Percentiles rank a stretch among this genome's conserved stretches.
phyloP scores from a whole-genome alignment of 2,888 invertebrate genomes.

The Diarsia rubi region DNA sequence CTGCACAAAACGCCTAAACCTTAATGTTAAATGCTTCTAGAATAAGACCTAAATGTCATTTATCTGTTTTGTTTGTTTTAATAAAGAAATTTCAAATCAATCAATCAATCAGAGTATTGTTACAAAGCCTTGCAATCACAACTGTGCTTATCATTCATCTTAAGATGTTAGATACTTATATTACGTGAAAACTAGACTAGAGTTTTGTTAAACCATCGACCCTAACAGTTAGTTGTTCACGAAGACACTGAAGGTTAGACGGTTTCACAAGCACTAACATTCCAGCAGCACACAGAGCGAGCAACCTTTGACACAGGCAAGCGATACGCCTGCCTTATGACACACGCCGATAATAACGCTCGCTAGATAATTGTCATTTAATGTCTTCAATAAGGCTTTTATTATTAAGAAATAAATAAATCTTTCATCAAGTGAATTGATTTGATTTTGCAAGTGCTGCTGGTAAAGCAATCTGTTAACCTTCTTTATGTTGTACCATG shows the following conservation, averaged over 20 bases:
- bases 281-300: constrained; percentile 24
- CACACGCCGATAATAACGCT: constrained; percentile 23
- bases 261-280: constrained; percentile 54
- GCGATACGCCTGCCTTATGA: constrained; percentile 40
- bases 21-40: too few species aligned
- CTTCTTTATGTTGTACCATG: not conserved
- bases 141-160: too few species aligned
- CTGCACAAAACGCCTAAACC: too few species aligned
- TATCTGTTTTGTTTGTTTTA: too few species aligned
- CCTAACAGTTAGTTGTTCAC: not conserved
- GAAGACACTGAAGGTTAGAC: constrained; percentile 39
- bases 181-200: too few species aligned
- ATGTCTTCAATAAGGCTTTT: constrained; percentile 29
- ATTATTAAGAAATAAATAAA: constrained; percentile 16
- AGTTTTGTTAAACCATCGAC: not conserved
- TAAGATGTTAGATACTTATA: too few species aligned
- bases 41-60: too few species aligned
- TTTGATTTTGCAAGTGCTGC: not conserved
- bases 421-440: not conserved
- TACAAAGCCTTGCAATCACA: too few species aligned
- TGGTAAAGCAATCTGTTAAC: not conserved
- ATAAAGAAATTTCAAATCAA: too few species aligned
- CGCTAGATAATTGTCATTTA: constrained; percentile 35
- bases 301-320: constrained; percentile 56
- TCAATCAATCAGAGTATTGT: too few species aligned